A percentile compares a stretch with the other conserved stretches of the same genome.
Evolutionary conservation across 2,797 vertebrate species (phyloP).

Genomic region (Falco columbarius): DNA sequence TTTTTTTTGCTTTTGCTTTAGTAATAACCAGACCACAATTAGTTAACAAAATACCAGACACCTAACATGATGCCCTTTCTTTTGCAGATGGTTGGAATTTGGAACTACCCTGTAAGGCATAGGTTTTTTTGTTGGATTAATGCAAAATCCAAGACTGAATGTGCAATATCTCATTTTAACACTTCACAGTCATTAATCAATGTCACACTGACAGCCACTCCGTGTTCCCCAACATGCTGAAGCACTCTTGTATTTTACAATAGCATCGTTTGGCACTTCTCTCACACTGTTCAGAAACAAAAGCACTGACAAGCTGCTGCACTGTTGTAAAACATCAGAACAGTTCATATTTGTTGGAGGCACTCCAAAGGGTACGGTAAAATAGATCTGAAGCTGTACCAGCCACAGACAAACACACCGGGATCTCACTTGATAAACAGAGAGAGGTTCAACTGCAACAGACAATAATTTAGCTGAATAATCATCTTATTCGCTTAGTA

Average conservation of each 20-base stretch:
- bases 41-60: neutral
- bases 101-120: neutral
- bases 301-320: constrained; percentile 49
- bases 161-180: constrained; percentile 8
- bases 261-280: constrained; percentile 8
- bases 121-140: neutral
- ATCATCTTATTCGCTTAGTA: neutral
- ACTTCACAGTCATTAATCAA: constrained; percentile 29
- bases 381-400: neutral
- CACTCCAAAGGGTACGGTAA: neutral
- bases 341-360: neutral
- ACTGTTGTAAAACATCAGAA: constrained; percentile 25
- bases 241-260: constrained; percentile 23
- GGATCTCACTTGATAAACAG: neutral
- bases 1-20: neutral
- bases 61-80: neutral
- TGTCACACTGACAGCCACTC: neutral
- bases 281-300: constrained; percentile 50
- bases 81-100: neutral
- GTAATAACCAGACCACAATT: neutral
- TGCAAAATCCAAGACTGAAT: constrained; percentile 1
- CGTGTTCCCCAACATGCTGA: neutral
- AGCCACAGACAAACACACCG: neutral
- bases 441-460: neutral
- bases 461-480: neutral